Conservation (phyloP, 2,797 vertebrate genomes). For the Ptychadena robeensis region DNA sequence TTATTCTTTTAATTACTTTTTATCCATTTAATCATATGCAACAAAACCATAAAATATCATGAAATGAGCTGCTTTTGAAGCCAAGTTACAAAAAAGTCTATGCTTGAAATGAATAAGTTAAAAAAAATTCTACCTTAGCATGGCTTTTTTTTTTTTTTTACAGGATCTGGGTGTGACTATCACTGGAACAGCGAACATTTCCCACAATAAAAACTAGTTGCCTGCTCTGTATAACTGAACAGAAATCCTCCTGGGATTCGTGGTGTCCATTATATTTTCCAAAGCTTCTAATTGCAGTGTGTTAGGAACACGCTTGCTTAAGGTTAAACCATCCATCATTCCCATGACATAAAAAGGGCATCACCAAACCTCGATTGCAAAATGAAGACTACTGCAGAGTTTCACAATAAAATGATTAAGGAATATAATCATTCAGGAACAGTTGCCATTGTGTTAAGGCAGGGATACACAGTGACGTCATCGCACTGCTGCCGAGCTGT, state of each 20-base stretch:
- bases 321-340: neutral
- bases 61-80: no score
- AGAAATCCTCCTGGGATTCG: slow-evolving; percentile 7
- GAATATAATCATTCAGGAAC: neutral
- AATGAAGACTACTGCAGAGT: neutral
- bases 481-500: no score
- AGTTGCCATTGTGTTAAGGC: no score
- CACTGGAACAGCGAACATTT: slow-evolving; percentile 12
- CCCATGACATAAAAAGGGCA: neutral
- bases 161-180: slow-evolving; percentile 5
- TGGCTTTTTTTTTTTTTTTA: neutral
- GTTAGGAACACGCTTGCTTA: neutral
- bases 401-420: neutral
- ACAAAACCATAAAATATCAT: neutral
- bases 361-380: neutral
- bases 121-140: neutral
- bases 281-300: neutral
- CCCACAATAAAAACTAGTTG: slow-evolving; percentile 31
- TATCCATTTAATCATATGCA: no score
- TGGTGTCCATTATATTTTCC: slow-evolving; percentile 13
- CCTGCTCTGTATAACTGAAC: neutral
- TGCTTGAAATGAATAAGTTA: no score
- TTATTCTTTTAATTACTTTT: no score
- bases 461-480: no score
- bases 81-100: neutral